Percentiles rank a stretch among this genome's conserved stretches.
Evolutionary conservation across 2,797 vertebrate genomes (phyloP).

Genomic region (Lepilemur septentrionalis): DNA sequence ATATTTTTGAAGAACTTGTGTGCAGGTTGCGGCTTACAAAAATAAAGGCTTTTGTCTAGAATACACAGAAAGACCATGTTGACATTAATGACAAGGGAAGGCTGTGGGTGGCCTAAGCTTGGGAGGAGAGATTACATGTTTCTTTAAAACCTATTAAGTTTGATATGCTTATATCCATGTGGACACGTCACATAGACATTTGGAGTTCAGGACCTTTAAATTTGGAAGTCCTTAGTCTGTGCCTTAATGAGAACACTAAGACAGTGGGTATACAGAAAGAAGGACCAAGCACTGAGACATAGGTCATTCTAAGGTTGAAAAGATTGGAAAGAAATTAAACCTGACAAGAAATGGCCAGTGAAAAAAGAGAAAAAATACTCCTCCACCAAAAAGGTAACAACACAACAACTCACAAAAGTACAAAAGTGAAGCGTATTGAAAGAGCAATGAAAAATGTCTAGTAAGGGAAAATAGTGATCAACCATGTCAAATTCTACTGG

Average conservation of each 20-base stretch:
- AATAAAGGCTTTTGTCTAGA: neutral
- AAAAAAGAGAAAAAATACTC: neutral
- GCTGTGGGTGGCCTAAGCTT: neutral
- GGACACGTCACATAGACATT: neutral
- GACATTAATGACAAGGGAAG: neutral
- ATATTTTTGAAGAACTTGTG: neutral
- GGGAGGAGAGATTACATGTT: neutral
- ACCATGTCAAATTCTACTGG: neutral
- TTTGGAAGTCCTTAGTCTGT: neutral
- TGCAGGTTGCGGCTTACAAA: neutral
- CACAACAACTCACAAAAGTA: neutral
- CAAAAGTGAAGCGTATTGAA: neutral
- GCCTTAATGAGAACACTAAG: neutral
- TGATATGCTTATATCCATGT: neutral
- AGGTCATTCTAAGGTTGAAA: neutral
- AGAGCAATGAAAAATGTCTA: neutral
- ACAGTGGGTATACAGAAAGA: neutral
- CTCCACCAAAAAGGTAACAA: neutral
- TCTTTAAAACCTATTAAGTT: neutral
- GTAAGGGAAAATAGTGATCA: neutral
- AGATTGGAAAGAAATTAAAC: neutral
- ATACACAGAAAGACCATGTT: neutral
- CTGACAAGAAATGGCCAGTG: neutral
- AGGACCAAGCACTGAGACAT: neutral
- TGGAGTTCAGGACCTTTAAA: neutral